These are phyloP conservation scores for Frankliniella fusca DNA, from an alignment of 2,888 invertebrate genomes.

Conservation along the genomic window DNA sequence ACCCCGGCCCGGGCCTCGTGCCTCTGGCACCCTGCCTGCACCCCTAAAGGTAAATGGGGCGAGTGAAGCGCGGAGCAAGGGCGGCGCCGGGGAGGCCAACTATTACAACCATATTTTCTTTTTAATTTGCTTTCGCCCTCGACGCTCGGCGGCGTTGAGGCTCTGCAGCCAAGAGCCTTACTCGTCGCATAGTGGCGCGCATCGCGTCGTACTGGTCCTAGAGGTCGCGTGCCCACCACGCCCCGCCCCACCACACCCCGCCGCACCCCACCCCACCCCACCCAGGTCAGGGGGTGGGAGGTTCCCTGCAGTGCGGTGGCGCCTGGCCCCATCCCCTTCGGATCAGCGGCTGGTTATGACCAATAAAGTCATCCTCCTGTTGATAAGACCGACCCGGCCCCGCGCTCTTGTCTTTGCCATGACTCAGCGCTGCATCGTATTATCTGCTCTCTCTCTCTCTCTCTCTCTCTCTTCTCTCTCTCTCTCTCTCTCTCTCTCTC, in stretches of 20 bases:
- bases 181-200: no score
- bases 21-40: not conserved
- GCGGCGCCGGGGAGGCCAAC: not conserved
- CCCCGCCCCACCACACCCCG: not conserved
- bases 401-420: not conserved
- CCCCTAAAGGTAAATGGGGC: not conserved
- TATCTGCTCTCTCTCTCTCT: not conserved
- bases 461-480: no score
- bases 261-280: no score
- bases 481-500: no score
- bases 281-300: not conserved
- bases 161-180: not conserved
- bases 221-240: not conserved
- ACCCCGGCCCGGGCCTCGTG: not conserved
- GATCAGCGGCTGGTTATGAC: constrained; percentile 10
- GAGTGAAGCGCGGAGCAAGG: not conserved
- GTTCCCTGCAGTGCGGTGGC: not conserved
- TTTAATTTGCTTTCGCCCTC: not conserved
- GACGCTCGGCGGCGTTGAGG: not conserved
- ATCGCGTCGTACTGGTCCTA: not conserved
- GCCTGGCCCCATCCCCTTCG: not conserved
- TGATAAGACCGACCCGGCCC: not conserved
- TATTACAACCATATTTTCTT: constrained; percentile 16
- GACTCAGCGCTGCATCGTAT: constrained; percentile 10
- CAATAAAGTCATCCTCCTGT: constrained; percentile 12